Conservation (phyloP, 23 tunicate genomes). For the Ciona savignyi region DNA sequence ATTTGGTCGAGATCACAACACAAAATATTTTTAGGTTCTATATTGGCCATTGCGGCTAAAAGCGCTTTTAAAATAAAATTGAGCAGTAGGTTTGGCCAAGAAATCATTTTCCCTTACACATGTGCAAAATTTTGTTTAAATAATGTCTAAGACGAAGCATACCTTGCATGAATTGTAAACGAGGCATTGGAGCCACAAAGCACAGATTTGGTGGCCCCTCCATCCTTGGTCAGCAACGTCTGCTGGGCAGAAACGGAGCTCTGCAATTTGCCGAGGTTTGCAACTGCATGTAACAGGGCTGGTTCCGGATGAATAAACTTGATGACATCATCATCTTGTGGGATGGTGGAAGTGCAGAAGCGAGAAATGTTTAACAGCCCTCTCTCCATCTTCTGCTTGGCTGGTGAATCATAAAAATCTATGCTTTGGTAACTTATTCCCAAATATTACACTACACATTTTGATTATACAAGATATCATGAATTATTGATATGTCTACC, state of each 20-base stretch:
- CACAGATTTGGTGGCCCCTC: constrained; percentile 18
- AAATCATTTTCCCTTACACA: too few relatives aligned
- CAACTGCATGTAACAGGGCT: constrained; percentile 5
- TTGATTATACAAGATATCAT: too few relatives aligned
- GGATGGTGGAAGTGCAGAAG: constrained; percentile 5
- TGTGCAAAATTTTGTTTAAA: not conserved
- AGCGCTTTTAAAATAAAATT: too few relatives aligned
- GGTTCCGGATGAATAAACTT: constrained; percentile 47
- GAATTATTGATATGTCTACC: too few relatives aligned
- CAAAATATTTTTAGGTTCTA: too few relatives aligned
- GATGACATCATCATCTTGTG: constrained; percentile 57
- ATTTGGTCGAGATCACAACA: too few relatives aligned
- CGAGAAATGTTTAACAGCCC: constrained; percentile 6
- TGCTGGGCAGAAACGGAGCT: constrained; percentile 64
- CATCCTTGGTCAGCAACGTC: constrained; percentile 21
- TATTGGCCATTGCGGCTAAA: too few relatives aligned
- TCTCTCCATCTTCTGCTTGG: constrained; percentile 41
- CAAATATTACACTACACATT: too few relatives aligned
- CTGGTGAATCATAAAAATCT: too few relatives aligned
- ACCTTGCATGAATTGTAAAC: constrained; percentile 47
- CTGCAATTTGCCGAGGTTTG: constrained; percentile 25
- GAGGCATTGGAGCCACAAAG: constrained; percentile 31
- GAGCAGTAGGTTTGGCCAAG: too few relatives aligned
- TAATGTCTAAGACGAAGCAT: constrained; percentile 1
- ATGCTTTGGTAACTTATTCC: too few relatives aligned